A percentile compares a stretch with the other conserved stretches of the same genome.
Conservation (phyloP, 2,797 vertebrate species). For the Rhabdomys pumilio region DNA sequence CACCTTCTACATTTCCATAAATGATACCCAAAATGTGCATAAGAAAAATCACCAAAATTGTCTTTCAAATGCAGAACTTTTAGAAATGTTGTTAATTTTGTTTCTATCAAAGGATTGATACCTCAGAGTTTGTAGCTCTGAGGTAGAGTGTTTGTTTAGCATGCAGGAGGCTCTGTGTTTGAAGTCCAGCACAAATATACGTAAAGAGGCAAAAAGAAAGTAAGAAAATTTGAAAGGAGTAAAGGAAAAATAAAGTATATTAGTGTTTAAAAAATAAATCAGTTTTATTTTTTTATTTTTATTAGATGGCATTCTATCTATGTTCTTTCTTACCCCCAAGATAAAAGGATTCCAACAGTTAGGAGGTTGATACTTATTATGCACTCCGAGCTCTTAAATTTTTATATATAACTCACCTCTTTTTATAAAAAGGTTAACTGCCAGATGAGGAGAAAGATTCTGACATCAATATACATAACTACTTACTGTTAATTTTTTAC, state of each 20-base stretch:
- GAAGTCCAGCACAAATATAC: no score
- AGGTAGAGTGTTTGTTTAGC: background rate
- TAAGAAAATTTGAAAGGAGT: background rate
- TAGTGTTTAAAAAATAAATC: slow-evolving; percentile 16
- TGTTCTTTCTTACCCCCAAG: background rate
- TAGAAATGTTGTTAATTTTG: slow-evolving; percentile 15
- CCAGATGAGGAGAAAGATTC: background rate
- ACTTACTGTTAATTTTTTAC: slow-evolving; percentile 43
- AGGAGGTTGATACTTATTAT: background rate
- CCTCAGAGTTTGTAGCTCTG: background rate
- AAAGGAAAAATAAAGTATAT: background rate
- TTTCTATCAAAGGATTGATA: background rate
- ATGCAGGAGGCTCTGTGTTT: background rate
- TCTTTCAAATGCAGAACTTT: slow-evolving; percentile 6
- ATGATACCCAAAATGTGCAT: slow-evolving; percentile 23
- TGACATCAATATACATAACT: slow-evolving; percentile 3
- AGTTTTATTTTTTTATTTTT: background rate
- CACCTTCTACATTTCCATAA: background rate
- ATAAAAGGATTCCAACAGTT: background rate
- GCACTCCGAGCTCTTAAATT: background rate
- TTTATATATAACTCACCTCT: slow-evolving; percentile 8
- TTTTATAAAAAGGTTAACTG: background rate
- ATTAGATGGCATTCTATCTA: background rate
- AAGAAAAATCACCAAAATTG: slow-evolving; percentile 34
- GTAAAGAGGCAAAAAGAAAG: background rate